These are phyloP conservation scores for Tortricodes alternella DNA, from an alignment of 2,888 invertebrate genomes.

Conservation along the genomic window DNA sequence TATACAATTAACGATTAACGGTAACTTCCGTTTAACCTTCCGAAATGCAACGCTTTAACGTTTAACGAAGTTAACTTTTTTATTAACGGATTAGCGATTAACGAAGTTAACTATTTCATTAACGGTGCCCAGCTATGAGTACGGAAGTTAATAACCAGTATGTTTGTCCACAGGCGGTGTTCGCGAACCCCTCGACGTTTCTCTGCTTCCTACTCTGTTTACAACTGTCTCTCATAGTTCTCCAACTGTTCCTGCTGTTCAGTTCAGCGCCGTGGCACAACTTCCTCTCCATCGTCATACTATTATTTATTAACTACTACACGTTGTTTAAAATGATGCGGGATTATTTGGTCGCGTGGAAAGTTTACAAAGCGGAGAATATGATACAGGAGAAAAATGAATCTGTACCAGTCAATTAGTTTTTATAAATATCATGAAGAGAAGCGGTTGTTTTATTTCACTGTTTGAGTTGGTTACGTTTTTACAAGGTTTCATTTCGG, in stretches of 20 bases:
- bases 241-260: constrained; percentile 90
- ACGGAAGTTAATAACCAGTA: background rate
- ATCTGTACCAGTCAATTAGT: constrained; percentile 36
- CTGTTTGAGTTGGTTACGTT: too few species aligned
- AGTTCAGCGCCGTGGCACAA: constrained; percentile 95
- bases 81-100: too few species aligned
- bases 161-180: constrained; percentile 86
- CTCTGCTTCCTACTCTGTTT: constrained; percentile 88
- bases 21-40: too few species aligned
- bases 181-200: constrained; percentile 91
- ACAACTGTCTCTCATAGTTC: constrained; percentile 86
- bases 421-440: background rate
- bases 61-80: too few species aligned
- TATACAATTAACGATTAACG: too few species aligned
- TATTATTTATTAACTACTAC: constrained; percentile 95
- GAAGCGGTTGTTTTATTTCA: background rate
- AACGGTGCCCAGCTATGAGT: background rate
- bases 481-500: too few species aligned
- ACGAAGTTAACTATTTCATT: too few species aligned
- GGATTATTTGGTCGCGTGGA: constrained; percentile 93
- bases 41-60: too few species aligned
- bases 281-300: constrained; percentile 91
- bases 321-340: constrained; percentile 94
- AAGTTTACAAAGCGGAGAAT: constrained; percentile 89
- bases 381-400: constrained; percentile 85